Percentiles rank a stretch among this genome's conserved stretches.
Conservation (phyloP, 2,113 vertebrate genomes). For the Mormyrus lacerda region DNA sequence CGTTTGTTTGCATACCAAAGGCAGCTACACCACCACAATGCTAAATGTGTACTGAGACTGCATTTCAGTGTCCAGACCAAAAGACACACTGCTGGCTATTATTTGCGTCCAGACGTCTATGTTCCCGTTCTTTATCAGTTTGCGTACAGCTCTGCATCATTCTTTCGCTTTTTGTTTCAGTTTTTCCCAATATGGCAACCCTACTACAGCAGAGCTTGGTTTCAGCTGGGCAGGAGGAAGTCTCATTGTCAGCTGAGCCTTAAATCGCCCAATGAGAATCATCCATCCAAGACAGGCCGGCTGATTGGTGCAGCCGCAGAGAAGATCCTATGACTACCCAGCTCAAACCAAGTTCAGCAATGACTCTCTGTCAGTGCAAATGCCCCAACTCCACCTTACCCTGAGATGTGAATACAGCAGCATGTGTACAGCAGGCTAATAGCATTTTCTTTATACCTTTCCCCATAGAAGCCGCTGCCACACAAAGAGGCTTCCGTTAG, state of each 20-base stretch:
- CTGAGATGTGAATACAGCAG: constrained; percentile 24
- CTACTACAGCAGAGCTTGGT: background rate
- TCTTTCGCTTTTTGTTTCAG: background rate
- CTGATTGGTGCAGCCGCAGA: background rate
- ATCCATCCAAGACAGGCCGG: background rate
- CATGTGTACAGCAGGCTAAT: constrained; percentile 50
- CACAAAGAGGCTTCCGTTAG: constrained; percentile 65
- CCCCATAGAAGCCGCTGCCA: constrained; percentile 62
- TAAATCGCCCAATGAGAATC: background rate
- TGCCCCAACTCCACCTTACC: background rate
- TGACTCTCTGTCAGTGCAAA: background rate
- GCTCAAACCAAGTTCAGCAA: background rate
- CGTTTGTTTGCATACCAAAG: background rate
- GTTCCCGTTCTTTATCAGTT: background rate
- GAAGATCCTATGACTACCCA: background rate
- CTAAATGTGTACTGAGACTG: background rate
- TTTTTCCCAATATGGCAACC: background rate
- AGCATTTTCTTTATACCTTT: constrained; percentile 62
- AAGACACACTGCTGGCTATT: background rate
- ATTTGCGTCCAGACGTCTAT: background rate
- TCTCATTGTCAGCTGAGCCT: background rate
- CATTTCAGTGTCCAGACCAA: background rate
- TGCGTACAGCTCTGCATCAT: background rate
- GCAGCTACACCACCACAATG: background rate
- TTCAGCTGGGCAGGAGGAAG: constrained; percentile 1